Conservation (phyloP, 2,113 vertebrate genomes). For the Chaetops frenatus region DNA sequence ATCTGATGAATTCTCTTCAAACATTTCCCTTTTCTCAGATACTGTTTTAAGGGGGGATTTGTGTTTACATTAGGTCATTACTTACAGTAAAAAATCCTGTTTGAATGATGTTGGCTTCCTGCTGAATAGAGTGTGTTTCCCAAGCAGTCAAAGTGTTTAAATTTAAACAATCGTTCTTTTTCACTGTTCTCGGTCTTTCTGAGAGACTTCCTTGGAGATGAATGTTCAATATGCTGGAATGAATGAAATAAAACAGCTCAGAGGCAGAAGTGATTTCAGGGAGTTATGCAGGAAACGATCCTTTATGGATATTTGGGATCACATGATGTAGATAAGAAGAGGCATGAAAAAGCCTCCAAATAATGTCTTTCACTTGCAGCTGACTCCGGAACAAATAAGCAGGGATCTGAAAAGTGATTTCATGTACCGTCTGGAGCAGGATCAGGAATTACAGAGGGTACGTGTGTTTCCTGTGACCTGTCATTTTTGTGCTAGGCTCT, state of each 20-base stretch:
- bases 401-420: slow-evolving; percentile 82
- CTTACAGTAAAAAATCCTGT: background rate
- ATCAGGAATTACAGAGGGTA: slow-evolving; percentile 81
- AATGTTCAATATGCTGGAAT: background rate
- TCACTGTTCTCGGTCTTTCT: background rate
- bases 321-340: background rate
- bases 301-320: background rate
- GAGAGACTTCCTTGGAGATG: background rate
- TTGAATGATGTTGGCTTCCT: background rate
- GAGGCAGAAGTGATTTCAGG: background rate
- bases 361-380: slow-evolving; percentile 64
- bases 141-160: background rate
- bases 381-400: slow-evolving; percentile 91
- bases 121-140: background rate
- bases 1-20: background rate
- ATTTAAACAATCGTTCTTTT: rapidly evolving
- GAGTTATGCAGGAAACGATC: background rate
- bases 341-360: background rate
- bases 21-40: background rate
- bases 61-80: background rate
- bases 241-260: background rate
- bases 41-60: background rate
- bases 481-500: rapidly evolving
- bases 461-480: background rate
- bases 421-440: slow-evolving; percentile 80